Evolutionary conservation across 2,113 vertebrate genomes (phyloP).

Genomic region (Boulengeromyrus knoepffleri): DNA sequence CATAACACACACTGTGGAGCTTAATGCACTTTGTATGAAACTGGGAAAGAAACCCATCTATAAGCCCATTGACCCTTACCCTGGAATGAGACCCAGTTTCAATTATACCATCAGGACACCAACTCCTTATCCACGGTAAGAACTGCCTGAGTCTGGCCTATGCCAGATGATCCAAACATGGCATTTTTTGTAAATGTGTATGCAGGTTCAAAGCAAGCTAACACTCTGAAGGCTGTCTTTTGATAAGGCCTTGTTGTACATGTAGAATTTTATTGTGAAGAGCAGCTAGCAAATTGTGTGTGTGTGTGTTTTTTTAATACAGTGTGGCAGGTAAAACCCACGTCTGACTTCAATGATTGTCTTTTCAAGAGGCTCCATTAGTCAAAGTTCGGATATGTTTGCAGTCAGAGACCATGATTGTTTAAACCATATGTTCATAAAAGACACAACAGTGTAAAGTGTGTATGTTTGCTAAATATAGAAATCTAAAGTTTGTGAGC

Average conservation of each 20-base stretch:
- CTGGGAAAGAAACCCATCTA: slow-evolving; percentile 92
- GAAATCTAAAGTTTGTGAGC: background rate
- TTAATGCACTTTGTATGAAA: slow-evolving; percentile 94
- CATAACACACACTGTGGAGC: slow-evolving; percentile 83
- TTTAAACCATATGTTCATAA: background rate
- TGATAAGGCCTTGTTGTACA: background rate
- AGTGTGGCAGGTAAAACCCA: background rate
- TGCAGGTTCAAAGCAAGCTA: background rate
- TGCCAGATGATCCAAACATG: background rate
- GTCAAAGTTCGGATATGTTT: background rate
- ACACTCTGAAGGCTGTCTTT: background rate
- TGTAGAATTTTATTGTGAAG: background rate
- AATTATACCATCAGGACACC: slow-evolving; percentile 78
- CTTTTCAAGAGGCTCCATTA: background rate
- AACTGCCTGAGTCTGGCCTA: slow-evolving; percentile 45
- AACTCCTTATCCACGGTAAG: slow-evolving; percentile 85
- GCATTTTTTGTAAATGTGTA: background rate
- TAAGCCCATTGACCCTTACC: slow-evolving; percentile 89
- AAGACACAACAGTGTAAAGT: background rate
- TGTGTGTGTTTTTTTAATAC: background rate
- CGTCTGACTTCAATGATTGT: background rate
- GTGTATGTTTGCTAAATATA: background rate
- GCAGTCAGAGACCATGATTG: background rate
- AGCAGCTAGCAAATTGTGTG: background rate
- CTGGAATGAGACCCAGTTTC: slow-evolving; percentile 87